Evolutionary conservation across 2,888 invertebrate genomes (phyloP).

Genomic region (Drosophila nr. perissopoda): DNA sequence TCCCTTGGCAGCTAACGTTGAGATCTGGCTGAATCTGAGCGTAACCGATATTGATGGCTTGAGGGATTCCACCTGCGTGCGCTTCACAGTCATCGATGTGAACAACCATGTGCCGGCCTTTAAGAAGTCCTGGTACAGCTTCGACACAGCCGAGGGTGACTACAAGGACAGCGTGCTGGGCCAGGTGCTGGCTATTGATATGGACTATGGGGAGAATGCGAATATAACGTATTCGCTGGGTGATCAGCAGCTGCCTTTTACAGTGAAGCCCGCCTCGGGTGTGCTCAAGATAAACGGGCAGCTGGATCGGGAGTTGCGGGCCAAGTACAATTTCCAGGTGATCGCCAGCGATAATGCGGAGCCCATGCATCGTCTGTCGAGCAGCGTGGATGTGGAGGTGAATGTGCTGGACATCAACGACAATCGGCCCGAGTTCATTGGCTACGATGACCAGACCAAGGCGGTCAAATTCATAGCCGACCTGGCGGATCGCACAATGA

Average conservation of each 20-base stretch:
- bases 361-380: slow-evolving; percentile 87
- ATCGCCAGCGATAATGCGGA: slow-evolving; percentile 91
- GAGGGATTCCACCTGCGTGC: slow-evolving; percentile 89
- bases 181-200: slow-evolving; percentile 91
- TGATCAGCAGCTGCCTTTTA: slow-evolving; percentile 88
- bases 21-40: slow-evolving; percentile 90
- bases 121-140: slow-evolving; percentile 92
- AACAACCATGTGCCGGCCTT: slow-evolving; percentile 94
- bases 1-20: slow-evolving; percentile 90
- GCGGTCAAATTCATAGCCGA: slow-evolving; percentile 75
- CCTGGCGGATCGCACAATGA: slow-evolving; percentile 69
- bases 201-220: slow-evolving; percentile 92
- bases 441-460: slow-evolving; percentile 88
- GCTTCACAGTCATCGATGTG: slow-evolving; percentile 91
- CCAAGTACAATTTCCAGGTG: slow-evolving; percentile 90
- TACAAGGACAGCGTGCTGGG: slow-evolving; percentile 91
- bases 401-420: slow-evolving; percentile 94
- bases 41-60: slow-evolving; percentile 92
- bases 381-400: slow-evolving; percentile 91
- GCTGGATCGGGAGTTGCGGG: slow-evolving; percentile 91
- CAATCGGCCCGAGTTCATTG: slow-evolving; percentile 92
- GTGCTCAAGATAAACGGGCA: slow-evolving; percentile 90
- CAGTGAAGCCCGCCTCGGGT: slow-evolving; percentile 89
- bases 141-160: slow-evolving; percentile 92
- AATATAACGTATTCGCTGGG: slow-evolving; percentile 90